Base-by-base conservation (phyloP, 2,888 invertebrate species). In the Drosophila siamana region DNA sequence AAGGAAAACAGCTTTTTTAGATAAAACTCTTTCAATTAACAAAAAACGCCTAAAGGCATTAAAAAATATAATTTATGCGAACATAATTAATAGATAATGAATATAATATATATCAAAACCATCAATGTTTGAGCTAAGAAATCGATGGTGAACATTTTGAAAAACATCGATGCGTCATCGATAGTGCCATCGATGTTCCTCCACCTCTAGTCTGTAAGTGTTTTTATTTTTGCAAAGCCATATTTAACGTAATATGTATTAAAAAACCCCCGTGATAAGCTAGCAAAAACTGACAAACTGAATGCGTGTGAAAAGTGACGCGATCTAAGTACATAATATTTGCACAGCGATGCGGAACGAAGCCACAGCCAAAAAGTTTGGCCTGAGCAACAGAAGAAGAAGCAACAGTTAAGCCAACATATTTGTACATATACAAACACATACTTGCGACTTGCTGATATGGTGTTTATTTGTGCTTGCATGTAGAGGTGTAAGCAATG, bases 361-460 rank as follows among this genome's bases (percentile, higher is more conserved):
- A n/a, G 4, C 13, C 22, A 24, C 26, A 36, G 36, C 8, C 22
- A 41, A 33, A 19, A 24, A 55, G 16, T 55, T 43, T 43, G 19
- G 43, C 30, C 33, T 36, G 28, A 72, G 55, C 61, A 77, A 74
- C 78, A 67, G 67, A 77, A 73, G 74, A 78, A 64, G 74, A 75
- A 75, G 74, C 74, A 75, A 75, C 74, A 75, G 74, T 75, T 75
- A 75, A 74, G 48, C 54, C 52, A 71, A 67, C 38, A 51, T 24
- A 56, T 51, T 56, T n/a, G 36, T 28, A 36, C 24, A 48, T 22
- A 54, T 13, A 57, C 16, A 13, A 19, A 44, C 6, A 51, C 11
- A 26, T 7, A 15, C 15, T 22, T 1, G 52, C 4, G 5, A 26
- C 26, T 6, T 8, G 40, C 19, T 24, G 1, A 40, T 13, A 30